Evolutionary conservation across 2,113 vertebrate genomes (phyloP).

Genomic region (Hemichromis elongatus): DNA sequence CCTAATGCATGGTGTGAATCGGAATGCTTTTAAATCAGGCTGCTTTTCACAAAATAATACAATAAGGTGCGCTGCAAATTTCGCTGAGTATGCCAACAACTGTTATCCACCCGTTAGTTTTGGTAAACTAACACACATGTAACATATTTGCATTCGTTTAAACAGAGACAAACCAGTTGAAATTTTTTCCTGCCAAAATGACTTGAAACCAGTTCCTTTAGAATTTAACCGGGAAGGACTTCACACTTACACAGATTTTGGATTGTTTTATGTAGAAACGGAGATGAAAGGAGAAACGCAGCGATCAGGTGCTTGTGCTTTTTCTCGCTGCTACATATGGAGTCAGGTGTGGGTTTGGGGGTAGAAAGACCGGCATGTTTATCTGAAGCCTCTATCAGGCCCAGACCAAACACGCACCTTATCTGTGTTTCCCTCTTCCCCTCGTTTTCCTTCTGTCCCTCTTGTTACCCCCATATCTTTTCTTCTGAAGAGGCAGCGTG

Average conservation of each 20-base stretch:
- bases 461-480: slow-evolving; percentile 32
- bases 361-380: slow-evolving; percentile 53
- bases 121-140: neutral
- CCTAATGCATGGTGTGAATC: neutral
- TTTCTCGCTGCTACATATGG: slow-evolving; percentile 37
- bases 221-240: neutral
- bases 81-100: neutral
- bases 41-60: neutral
- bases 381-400: slow-evolving; percentile 41
- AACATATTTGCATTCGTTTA: neutral
- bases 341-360: slow-evolving; percentile 70
- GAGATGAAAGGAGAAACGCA: neutral
- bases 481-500: slow-evolving; percentile 44
- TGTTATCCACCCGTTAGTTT: neutral
- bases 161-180: neutral
- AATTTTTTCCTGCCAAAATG: too few species aligned
- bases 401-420: slow-evolving; percentile 58
- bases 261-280: neutral
- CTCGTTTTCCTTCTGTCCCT: neutral
- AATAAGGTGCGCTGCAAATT: neutral
- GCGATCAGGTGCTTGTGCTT: neutral
- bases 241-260: neutral
- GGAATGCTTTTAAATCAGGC: neutral
- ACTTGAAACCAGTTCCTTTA: too few species aligned
- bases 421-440: slow-evolving; percentile 7